Percentiles rank a stretch among this genome's conserved stretches.
Evolutionary conservation across 2,797 vertebrate genomes (phyloP).

Genomic region (Ceyx erithaca): DNA sequence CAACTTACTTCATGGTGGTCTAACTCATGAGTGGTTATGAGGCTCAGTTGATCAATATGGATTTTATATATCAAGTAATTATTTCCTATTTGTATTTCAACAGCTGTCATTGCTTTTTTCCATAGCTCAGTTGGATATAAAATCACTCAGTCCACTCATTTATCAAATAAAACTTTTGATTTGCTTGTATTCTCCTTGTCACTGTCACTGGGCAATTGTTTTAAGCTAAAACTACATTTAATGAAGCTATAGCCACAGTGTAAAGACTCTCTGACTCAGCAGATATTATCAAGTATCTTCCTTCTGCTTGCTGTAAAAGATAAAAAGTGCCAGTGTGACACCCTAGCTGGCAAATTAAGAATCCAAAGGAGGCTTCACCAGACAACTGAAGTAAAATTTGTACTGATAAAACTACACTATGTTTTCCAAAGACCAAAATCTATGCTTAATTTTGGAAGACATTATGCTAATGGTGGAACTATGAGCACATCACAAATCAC

Average conservation of each 20-base stretch:
- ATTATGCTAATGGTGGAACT: neutral
- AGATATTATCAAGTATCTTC: neutral
- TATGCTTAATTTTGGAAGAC: neutral
- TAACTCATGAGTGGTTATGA: neutral
- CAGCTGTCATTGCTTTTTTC: neutral
- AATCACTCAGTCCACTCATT: neutral
- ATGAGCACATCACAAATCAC: neutral
- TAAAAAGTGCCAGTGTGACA: neutral
- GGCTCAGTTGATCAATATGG: neutral
- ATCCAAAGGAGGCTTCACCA: neutral
- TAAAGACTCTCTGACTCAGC: neutral
- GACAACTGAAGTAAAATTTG: neutral
- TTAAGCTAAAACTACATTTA: neutral
- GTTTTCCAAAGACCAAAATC: neutral
- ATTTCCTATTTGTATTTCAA: neutral
- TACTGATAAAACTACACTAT: neutral
- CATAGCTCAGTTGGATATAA: neutral
- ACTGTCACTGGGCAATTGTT: neutral
- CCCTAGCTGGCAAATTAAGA: neutral
- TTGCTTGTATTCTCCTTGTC: neutral
- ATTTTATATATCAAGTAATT: neutral
- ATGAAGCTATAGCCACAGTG: neutral
- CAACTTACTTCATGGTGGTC: neutral
- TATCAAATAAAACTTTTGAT: neutral
- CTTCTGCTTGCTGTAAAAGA: neutral